Conservation (phyloP, 1,140 invertebrate genomes). For the Eubasilissa regina region DNA sequence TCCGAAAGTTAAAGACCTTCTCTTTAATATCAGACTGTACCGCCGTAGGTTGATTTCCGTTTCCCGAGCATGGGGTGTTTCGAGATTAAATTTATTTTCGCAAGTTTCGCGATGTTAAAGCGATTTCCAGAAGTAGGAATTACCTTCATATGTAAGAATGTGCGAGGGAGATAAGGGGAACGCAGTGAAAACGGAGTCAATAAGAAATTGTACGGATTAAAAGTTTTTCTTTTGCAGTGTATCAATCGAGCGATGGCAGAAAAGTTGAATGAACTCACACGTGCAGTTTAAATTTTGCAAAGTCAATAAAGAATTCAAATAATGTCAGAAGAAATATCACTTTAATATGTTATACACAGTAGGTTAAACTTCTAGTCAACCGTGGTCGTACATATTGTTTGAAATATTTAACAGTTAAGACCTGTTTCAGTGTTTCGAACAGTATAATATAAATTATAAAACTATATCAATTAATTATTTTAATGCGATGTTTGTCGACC, state of each 20-base stretch:
- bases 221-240: conserved; percentile 30
- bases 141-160: conserved; percentile 29
- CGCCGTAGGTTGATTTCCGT: conserved; percentile 35
- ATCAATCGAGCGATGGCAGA: conserved; percentile 4
- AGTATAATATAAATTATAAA: too few species aligned
- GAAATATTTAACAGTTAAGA: too few species aligned
- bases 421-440: too few species aligned
- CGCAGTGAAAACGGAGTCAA: conserved; percentile 20
- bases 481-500: too few species aligned
- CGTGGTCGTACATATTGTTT: too few species aligned
- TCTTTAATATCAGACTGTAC: neutral
- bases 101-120: conserved; percentile 38
- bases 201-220: conserved; percentile 41
- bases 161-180: conserved; percentile 24
- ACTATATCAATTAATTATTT: too few species aligned
- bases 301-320: too few species aligned
- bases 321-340: too few species aligned
- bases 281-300: neutral
- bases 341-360: too few species aligned
- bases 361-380: too few species aligned
- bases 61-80: conserved; percentile 17
- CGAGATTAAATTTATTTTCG: conserved; percentile 43
- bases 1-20: neutral
- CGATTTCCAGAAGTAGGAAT: conserved; percentile 39
- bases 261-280: neutral